phyloP scores from a whole-genome alignment of 2,888 invertebrate species.

The Athripsodes cinereus region DNA sequence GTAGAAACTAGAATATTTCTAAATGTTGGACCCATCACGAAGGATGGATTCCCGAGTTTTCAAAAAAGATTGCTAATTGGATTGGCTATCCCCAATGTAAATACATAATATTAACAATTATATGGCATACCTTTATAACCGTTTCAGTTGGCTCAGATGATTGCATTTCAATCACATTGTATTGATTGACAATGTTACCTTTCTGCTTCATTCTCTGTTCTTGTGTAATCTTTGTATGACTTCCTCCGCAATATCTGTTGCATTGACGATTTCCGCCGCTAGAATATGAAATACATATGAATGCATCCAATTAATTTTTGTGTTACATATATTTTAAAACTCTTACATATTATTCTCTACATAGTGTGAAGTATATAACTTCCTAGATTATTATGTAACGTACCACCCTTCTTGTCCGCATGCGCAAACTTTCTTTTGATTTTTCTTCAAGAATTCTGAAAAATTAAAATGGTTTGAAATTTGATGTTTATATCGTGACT shows the following conservation, averaged over 20 bases:
- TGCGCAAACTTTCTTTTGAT: background rate
- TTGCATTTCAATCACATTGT: background rate
- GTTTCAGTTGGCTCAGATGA: background rate
- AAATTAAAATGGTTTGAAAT: too few relatives aligned
- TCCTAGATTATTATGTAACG: too few relatives aligned
- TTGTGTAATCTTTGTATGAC: conserved; percentile 66
- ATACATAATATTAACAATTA: too few relatives aligned
- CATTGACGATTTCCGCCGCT: conserved; percentile 44
- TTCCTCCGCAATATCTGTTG: conserved; percentile 73
- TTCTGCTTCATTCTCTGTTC: conserved; percentile 61
- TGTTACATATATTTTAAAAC: background rate
- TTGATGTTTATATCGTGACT: too few relatives aligned
- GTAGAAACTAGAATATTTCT: too few relatives aligned
- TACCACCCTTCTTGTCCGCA: background rate
- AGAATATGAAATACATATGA: background rate
- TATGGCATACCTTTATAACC: background rate
- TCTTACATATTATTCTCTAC: background rate
- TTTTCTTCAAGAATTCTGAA: background rate
- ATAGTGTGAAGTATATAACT: too few relatives aligned
- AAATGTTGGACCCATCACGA: too few relatives aligned
- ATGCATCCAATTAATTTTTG: background rate
- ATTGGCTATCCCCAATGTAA: too few relatives aligned
- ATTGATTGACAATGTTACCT: conserved; percentile 48
- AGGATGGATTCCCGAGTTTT: too few relatives aligned
- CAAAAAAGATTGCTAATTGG: too few relatives aligned